Evolutionary conservation across 2,113 vertebrate genomes (phyloP).

Genomic region (Phaethon lepturus): DNA sequence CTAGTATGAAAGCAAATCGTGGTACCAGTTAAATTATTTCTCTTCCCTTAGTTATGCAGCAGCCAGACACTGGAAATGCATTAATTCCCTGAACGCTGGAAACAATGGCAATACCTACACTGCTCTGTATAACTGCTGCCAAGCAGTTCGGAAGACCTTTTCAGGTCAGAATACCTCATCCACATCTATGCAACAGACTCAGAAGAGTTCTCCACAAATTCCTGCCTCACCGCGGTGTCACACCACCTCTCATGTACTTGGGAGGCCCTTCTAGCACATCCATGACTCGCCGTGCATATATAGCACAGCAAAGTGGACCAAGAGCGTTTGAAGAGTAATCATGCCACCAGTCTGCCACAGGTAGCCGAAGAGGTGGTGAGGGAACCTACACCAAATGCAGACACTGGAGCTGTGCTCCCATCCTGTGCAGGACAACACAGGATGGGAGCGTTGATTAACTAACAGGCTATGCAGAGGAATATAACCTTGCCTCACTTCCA

Average conservation of each 20-base stretch:
- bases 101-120: not conserved
- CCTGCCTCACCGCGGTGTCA: fast-evolving
- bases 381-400: not conserved
- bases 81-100: not conserved
- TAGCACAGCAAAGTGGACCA: not conserved
- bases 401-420: not conserved
- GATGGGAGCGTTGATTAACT: too few relatives aligned
- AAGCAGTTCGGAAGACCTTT: not conserved
- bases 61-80: not conserved
- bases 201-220: not conserved
- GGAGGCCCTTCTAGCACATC: not conserved
- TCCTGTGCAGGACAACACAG: not conserved
- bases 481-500: not conserved
- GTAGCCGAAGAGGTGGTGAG: not conserved
- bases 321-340: not conserved
- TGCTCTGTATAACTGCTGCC: not conserved
- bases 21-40: constrained; percentile 17
- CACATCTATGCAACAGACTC: not conserved
- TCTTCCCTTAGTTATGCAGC: not conserved
- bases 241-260: not conserved
- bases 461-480: not conserved
- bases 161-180: not conserved
- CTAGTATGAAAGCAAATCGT: not conserved
- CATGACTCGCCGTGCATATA: not conserved
- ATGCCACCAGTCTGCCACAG: not conserved